Evolutionary conservation across 2,113 vertebrate genomes (phyloP).

Genomic region (Barbus barbus): DNA sequence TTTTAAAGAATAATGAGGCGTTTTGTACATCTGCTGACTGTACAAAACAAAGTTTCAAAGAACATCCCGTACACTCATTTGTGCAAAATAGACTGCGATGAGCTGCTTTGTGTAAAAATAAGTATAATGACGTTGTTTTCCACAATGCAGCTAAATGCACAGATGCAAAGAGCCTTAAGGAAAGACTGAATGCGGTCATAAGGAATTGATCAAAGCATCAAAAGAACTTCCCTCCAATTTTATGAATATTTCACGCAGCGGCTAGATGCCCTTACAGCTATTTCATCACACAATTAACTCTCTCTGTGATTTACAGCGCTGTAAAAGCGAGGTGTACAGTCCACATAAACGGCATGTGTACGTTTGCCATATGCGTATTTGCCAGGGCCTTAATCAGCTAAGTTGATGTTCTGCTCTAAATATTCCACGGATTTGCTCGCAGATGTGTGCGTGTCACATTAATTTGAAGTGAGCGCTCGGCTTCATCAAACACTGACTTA

Average conservation of each 20-base stretch:
- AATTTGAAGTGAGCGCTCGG: conserved; percentile 61
- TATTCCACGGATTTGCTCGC: conserved; percentile 74
- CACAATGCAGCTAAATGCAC: conserved; percentile 9
- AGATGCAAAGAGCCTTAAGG: conserved; percentile 26
- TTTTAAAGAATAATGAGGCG: conserved; percentile 15
- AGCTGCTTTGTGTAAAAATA: neutral
- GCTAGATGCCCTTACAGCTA: conserved; percentile 44
- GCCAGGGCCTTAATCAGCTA: conserved; percentile 57
- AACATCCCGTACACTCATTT: conserved; percentile 25
- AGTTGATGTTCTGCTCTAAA: conserved; percentile 69
- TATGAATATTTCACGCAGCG: conserved; percentile 45
- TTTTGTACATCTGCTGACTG: conserved; percentile 30
- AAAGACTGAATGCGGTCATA: conserved; percentile 38
- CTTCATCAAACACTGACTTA: conserved; percentile 65
- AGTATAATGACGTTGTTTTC: neutral
- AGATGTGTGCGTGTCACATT: conserved; percentile 63
- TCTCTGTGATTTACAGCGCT: conserved; percentile 38
- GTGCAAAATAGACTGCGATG: neutral
- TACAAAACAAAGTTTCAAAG: conserved; percentile 8
- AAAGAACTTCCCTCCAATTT: conserved; percentile 38
- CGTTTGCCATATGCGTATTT: conserved; percentile 51
- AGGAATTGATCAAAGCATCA: conserved; percentile 57
- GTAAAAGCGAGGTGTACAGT: conserved; percentile 22
- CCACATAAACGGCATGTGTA: conserved; percentile 39
- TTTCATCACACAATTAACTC: conserved; percentile 26